Evolutionary conservation across 2,113 vertebrate genomes (phyloP).

Genomic region (Osmerus eperlanus): DNA sequence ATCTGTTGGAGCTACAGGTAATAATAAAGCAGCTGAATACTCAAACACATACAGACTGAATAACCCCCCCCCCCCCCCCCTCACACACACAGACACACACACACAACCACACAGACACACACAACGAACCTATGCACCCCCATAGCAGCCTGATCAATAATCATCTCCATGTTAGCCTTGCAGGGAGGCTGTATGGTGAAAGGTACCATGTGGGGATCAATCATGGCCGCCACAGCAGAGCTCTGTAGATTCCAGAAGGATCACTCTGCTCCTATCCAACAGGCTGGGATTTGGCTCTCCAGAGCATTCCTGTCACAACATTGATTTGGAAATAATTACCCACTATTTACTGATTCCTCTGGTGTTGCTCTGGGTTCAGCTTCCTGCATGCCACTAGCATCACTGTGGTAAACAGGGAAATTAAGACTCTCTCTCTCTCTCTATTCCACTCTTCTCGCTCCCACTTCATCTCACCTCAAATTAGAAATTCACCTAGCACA

Average conservation of each 20-base stretch:
- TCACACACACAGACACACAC: not conserved
- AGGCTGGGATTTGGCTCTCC: slow-evolving; percentile 59
- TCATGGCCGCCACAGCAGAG: slow-evolving; percentile 43
- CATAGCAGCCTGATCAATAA: slow-evolving; percentile 43
- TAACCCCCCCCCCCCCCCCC: too few relatives aligned
- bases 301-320: slow-evolving; percentile 67
- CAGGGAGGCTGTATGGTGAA: slow-evolving; percentile 55
- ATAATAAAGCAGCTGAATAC: too few relatives aligned
- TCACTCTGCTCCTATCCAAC: slow-evolving; percentile 47
- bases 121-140: not conserved
- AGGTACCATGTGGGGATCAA: slow-evolving; percentile 62
- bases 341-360: slow-evolving; percentile 40
- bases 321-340: slow-evolving; percentile 73
- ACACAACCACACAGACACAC: not conserved
- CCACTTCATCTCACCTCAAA: not conserved
- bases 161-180: slow-evolving; percentile 55
- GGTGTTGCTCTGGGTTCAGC: slow-evolving; percentile 41
- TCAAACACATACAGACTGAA: too few relatives aligned
- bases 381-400: not conserved
- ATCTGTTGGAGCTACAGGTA: too few relatives aligned
- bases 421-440: slow-evolving; percentile 1
- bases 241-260: slow-evolving; percentile 52
- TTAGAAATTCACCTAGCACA: not conserved
- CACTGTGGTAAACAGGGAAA: not conserved
- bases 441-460: not conserved